Evolutionary conservation across 2,113 vertebrate species (phyloP).

Genomic region (Carassius auratus): DNA sequence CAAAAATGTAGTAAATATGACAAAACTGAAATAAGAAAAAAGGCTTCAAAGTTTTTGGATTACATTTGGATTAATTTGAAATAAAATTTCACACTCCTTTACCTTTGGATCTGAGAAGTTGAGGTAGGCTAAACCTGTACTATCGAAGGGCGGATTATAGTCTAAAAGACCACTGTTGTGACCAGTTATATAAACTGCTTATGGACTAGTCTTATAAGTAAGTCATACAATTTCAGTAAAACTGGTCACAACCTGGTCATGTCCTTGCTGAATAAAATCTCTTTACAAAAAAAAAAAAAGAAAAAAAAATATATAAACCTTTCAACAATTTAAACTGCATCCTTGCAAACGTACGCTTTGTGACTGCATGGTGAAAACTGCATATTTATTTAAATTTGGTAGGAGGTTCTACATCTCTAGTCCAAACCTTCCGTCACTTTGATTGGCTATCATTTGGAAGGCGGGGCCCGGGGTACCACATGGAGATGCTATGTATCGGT

Average conservation of each 20-base stretch:
- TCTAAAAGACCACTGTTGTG: background rate
- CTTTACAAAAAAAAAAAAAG: too few relatives aligned
- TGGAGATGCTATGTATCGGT: slow-evolving; percentile 54
- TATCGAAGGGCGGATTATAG: background rate
- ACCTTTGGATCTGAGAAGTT: background rate
- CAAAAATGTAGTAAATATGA: background rate
- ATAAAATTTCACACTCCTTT: background rate
- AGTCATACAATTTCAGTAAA: background rate
- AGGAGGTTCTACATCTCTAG: slow-evolving; percentile 56
- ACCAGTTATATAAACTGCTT: background rate
- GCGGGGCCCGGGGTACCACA: slow-evolving; percentile 50
- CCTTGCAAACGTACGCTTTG: background rate
- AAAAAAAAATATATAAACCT: too few relatives aligned
- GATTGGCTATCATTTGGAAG: slow-evolving; percentile 53
- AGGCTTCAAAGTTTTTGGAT: background rate
- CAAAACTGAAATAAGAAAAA: background rate
- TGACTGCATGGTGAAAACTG: slow-evolving; percentile 10
- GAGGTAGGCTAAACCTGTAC: background rate
- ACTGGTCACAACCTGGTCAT: background rate
- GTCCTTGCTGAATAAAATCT: too few relatives aligned
- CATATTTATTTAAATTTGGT: slow-evolving; percentile 46
- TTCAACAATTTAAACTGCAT: background rate
- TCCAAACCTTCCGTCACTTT: background rate
- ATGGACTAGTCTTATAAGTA: background rate
- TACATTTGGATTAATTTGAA: background rate